A percentile compares a stretch with the other conserved stretches of the same genome.
phyloP scores from a whole-genome alignment of 2,797 vertebrate species.

The Hydrocynus forskahlii region DNA sequence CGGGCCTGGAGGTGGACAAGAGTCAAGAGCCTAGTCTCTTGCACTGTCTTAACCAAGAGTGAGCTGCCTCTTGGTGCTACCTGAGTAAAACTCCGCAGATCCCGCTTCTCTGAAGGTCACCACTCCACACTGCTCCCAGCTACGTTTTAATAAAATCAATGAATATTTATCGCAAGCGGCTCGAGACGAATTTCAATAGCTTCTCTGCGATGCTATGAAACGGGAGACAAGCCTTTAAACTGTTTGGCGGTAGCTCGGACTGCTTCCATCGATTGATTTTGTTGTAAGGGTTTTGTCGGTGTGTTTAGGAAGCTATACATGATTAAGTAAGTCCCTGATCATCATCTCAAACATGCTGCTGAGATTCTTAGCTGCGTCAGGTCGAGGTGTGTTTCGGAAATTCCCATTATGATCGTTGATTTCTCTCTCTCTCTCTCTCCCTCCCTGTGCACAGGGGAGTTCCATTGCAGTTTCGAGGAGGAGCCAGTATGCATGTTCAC shows the following conservation, averaged over 20 bases:
- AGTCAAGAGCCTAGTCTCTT: slow-evolving; percentile 26
- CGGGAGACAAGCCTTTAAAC: slow-evolving; percentile 25
- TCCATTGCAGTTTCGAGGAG: slow-evolving; percentile 97
- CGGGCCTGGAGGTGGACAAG: slow-evolving; percentile 15
- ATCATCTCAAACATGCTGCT: neutral
- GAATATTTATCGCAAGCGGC: slow-evolving; percentile 78
- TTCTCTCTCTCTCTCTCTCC: too few relatives aligned
- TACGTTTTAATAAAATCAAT: slow-evolving; percentile 80
- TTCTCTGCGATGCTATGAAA: slow-evolving; percentile 2
- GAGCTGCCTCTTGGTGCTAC: slow-evolving; percentile 51
- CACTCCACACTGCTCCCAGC: slow-evolving; percentile 73
- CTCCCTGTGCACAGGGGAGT: slow-evolving; percentile 94
- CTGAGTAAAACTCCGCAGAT: slow-evolving; percentile 62
- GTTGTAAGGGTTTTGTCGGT: slow-evolving; percentile 35
- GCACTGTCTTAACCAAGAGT: slow-evolving; percentile 34
- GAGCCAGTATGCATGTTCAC: slow-evolving; percentile 96
- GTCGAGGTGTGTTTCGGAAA: neutral
- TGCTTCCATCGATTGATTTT: slow-evolving; percentile 30
- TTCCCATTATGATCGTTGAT: neutral
- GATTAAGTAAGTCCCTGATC: slow-evolving; percentile 30
- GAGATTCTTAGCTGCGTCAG: neutral
- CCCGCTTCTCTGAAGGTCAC: slow-evolving; percentile 71
- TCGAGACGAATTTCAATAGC: slow-evolving; percentile 69
- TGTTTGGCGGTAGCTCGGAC: neutral
- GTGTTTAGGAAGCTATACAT: slow-evolving; percentile 29